phyloP scores from a whole-genome alignment of 2,113 vertebrate genomes.

The Dasyprocta punctata region DNA sequence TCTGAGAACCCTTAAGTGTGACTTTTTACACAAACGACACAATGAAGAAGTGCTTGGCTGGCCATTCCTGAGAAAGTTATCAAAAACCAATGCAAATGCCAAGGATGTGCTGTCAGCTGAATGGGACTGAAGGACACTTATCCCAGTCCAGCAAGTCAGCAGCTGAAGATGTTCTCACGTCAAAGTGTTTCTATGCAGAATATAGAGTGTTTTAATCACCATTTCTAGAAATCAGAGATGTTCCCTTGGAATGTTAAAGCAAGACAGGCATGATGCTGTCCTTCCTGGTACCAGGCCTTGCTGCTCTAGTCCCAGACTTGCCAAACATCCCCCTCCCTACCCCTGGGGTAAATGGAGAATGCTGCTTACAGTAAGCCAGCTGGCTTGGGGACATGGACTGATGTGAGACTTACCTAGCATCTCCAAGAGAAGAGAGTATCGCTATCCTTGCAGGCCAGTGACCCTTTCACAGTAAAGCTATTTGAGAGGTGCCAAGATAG shows the following conservation, averaged over 20 bases:
- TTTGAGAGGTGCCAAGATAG: fast-evolving
- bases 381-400: not conserved
- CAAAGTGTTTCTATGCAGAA: not conserved
- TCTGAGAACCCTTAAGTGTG: not conserved
- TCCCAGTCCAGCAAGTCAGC: not conserved
- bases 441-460: not conserved
- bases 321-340: not conserved
- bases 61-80: not conserved
- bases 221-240: not conserved
- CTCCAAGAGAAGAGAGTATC: not conserved
- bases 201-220: not conserved
- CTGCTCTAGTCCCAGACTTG: not conserved
- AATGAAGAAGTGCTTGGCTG: not conserved
- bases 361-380: not conserved
- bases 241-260: not conserved
- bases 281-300: not conserved
- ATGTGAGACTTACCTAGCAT: fast-evolving
- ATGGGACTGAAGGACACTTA: not conserved
- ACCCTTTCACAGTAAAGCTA: too few relatives aligned
- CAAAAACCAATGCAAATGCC: not conserved
- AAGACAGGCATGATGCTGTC: not conserved
- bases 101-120: not conserved
- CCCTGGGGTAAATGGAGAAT: not conserved
- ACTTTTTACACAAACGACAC: not conserved
- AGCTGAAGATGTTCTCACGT: not conserved